These are phyloP conservation scores for Neuroscelio doddi DNA, from an alignment of 2,888 invertebrate species.

Conservation along the genomic window DNA sequence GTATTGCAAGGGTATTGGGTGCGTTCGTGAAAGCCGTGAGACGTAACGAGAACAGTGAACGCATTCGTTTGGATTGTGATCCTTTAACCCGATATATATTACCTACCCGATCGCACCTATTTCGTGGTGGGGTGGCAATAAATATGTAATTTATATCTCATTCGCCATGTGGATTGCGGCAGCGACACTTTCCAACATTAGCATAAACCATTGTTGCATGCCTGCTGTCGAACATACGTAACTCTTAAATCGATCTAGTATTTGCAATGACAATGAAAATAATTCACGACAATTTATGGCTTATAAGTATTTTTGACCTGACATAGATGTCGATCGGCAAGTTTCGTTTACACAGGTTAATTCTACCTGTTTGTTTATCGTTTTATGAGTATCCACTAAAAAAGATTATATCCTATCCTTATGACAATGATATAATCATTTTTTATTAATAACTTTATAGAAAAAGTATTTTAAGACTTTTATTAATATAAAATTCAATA, in stretches of 20 bases:
- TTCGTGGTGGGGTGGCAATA: slow-evolving; percentile 55
- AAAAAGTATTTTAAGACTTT: no score
- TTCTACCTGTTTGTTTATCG: slow-evolving; percentile 1
- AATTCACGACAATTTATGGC: slow-evolving; percentile 5
- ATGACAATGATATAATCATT: no score
- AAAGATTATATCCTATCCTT: no score
- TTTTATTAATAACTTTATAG: no score
- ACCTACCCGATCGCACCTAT: no score
- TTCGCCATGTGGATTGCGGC: slow-evolving; percentile 55
- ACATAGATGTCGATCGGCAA: neutral
- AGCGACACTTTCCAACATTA: slow-evolving; percentile 60
- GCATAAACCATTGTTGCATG: slow-evolving; percentile 58
- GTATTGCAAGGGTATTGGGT: slow-evolving; percentile 1
- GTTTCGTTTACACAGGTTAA: slow-evolving; percentile 7
- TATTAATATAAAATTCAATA: no score
- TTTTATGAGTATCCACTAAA: no score
- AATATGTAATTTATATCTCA: slow-evolving; percentile 61
- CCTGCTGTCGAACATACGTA: slow-evolving; percentile 52
- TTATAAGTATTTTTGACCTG: neutral
- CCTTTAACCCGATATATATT: slow-evolving; percentile 51
- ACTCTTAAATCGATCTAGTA: slow-evolving; percentile 12
- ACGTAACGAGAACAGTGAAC: slow-evolving; percentile 50
- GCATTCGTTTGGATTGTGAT: slow-evolving; percentile 51
- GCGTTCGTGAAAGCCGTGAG: slow-evolving; percentile 31
- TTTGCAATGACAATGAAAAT: slow-evolving; percentile 7